These are phyloP conservation scores for Thunnus albacares DNA, from an alignment of 2,797 vertebrate species.

Conservation along the genomic window DNA sequence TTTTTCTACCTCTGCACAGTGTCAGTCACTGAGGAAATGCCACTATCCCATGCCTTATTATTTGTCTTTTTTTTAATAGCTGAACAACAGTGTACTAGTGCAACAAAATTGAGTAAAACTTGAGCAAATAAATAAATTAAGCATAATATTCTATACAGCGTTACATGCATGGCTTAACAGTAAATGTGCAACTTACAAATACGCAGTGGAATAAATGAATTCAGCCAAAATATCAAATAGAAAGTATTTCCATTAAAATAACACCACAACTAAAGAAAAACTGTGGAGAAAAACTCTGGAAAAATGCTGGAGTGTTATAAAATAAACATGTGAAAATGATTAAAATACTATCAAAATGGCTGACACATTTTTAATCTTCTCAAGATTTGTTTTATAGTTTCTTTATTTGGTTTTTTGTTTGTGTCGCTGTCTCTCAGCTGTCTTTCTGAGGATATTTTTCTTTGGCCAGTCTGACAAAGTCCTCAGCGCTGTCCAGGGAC, in stretches of 20 bases:
- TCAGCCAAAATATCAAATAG: background rate
- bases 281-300: no score
- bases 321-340: background rate
- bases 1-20: no score
- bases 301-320: background rate
- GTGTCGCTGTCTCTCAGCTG: constrained; percentile 12
- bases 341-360: no score
- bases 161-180: background rate
- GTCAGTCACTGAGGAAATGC: no score
- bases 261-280: no score
- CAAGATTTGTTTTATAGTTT: background rate
- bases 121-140: constrained; percentile 8
- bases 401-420: background rate
- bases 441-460: constrained; percentile 86
- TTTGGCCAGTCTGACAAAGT: constrained; percentile 90
- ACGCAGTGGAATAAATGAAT: background rate
- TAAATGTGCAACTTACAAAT: background rate
- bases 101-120: background rate
- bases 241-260: background rate
- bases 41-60: no score
- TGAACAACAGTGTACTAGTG: background rate
- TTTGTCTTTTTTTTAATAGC: no score
- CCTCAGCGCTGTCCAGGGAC: constrained; percentile 92
- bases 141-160: background rate
- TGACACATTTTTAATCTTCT: background rate